phyloP scores from a whole-genome alignment of 1,140 invertebrate species.

The Drosophila pruinosa region DNA sequence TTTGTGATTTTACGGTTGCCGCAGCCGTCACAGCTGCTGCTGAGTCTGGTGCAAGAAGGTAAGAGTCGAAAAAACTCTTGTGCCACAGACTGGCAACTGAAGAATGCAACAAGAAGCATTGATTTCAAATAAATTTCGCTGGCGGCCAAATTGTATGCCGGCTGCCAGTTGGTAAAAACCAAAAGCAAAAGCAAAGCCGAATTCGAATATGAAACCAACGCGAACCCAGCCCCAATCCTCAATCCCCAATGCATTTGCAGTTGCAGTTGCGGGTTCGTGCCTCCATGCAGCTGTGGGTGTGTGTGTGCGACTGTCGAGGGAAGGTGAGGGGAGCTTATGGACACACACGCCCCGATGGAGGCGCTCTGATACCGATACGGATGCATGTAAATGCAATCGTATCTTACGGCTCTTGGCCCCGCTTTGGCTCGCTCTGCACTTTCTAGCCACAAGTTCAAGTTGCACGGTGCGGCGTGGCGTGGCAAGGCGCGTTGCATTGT shows the following conservation, averaged over 20 bases:
- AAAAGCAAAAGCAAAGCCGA: not conserved
- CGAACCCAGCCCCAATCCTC: constrained; percentile 1
- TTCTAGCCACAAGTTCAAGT: constrained; percentile 79
- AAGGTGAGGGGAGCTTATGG: constrained; percentile 13
- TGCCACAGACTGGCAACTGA: constrained; percentile 63
- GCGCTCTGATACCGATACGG: constrained; percentile 69
- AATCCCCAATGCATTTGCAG: constrained; percentile 1
- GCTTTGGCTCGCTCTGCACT: constrained; percentile 63
- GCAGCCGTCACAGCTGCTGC: constrained; percentile 11
- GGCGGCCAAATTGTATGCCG: constrained; percentile 79
- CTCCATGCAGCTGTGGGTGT: constrained; percentile 66
- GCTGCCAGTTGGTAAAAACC: constrained; percentile 40
- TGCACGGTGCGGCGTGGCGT: constrained; percentile 13
- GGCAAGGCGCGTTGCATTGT: constrained; percentile 52
- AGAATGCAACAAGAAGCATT: constrained; percentile 81
- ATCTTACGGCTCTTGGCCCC: constrained; percentile 80
- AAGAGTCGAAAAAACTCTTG: constrained; percentile 58
- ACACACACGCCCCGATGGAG: constrained; percentile 69
- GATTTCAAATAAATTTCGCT: constrained; percentile 81
- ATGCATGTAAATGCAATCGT: constrained; percentile 81
- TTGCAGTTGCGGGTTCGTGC: constrained; percentile 27
- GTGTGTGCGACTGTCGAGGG: constrained; percentile 39
- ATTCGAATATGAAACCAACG: not conserved
- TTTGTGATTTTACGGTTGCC: constrained; percentile 19
- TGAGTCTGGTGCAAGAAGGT: constrained; percentile 48